Base-by-base conservation (phyloP, 2,797 vertebrate genomes). In the Gouania willdenowi region DNA sequence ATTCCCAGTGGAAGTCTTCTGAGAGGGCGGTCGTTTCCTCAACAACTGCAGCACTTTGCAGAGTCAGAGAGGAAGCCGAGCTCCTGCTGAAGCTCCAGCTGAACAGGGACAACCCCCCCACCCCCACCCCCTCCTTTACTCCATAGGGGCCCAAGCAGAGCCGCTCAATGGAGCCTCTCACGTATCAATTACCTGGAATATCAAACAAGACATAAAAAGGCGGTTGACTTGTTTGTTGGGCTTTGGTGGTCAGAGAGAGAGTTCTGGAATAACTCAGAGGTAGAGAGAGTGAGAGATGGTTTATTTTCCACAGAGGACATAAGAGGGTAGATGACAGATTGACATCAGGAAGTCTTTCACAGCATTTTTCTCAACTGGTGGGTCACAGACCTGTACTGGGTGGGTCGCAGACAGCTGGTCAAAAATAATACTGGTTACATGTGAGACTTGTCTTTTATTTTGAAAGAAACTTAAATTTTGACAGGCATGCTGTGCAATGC, bases 151-250 rank as follows among this genome's bases (percentile, higher is more conserved):
- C 69, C 66, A 53, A 37, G 46, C 54, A 69, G 47, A 43, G 17
- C 50, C 16, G 33, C 58, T 85, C 75, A 85, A 70, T 76, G 66
- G 57, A 58, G 40, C 63, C 76, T 70, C 81, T 77, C 57, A 82
- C 60, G 71, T 82, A 78, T 87, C 80, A 79, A 64, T 82, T 75
- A 81, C 75, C 75, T 75, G 45, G 66, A 81, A 80, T 79, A 85
- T 80, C 85, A 87, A 86, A 84, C 82, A 81, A 51, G 45, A 38
- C 33, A 21, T 67, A 74, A 81, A 77, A 82, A 72, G 59, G 66
- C 3, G 58, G 77, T 84, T 55, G 65, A 58, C 67, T 46, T 80
- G 74, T 81, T 86, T 86, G 73, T 85, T 74, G 85, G 76, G 79
- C 74, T 85, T 70, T 48, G 58, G 74, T 62, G 67, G 61, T 60